These are phyloP conservation scores for Oscheius sp. DNA, from an alignment of 2,888 invertebrate genomes.

Conservation along the genomic window DNA sequence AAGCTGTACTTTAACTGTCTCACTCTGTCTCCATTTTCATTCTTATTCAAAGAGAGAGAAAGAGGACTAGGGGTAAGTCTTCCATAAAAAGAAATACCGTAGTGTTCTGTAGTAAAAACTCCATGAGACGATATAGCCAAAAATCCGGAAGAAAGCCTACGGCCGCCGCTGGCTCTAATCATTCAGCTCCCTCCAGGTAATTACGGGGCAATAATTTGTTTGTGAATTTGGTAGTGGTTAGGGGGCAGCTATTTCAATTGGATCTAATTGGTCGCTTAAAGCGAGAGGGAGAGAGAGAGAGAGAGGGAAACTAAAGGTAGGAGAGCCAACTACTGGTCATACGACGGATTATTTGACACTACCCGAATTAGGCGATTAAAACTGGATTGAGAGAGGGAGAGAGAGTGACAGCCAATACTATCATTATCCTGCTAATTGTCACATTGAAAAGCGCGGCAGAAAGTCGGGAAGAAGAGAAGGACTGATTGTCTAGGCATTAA, in stretches of 20 bases:
- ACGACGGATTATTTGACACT: too few relatives aligned
- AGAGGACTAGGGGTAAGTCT: background rate
- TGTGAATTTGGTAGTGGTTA: constrained; percentile 37
- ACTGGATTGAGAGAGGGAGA: too few relatives aligned
- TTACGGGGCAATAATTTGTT: constrained; percentile 38
- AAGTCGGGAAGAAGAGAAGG: too few relatives aligned
- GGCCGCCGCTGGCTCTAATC: constrained; percentile 18
- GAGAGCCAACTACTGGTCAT: background rate
- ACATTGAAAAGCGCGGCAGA: too few relatives aligned
- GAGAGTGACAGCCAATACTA: too few relatives aligned
- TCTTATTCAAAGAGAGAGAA: background rate
- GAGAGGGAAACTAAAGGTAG: background rate
- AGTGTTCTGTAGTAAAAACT: background rate
- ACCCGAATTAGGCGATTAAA: too few relatives aligned
- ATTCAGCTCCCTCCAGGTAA: constrained; percentile 35
- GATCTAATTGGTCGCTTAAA: constrained; percentile 33
- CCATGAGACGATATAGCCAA: background rate
- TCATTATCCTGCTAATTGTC: too few relatives aligned
- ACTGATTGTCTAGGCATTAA: too few relatives aligned
- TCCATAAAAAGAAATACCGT: background rate
- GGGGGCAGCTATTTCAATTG: constrained; percentile 30
- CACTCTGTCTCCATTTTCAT: too few relatives aligned
- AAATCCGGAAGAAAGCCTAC: background rate
- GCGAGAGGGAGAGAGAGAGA: background rate
- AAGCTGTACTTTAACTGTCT: too few relatives aligned